Evolutionary conservation across 1,140 invertebrate species (phyloP).

Genomic region (Drosophila carrolli): DNA sequence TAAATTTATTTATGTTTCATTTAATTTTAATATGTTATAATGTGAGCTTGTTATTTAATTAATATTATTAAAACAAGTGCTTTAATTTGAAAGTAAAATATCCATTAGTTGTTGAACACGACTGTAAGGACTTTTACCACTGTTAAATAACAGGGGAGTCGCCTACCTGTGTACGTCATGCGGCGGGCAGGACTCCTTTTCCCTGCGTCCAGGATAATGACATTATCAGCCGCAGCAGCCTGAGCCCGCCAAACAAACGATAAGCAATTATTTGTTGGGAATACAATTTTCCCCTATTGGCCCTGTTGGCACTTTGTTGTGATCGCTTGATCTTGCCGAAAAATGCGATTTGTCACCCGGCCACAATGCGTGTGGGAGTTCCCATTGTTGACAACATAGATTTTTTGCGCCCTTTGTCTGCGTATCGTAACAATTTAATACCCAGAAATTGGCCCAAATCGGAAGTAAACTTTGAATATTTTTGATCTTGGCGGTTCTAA

Average conservation of each 20-base stretch:
- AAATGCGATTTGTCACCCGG: constrained; percentile 63
- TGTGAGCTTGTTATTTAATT: too few species aligned
- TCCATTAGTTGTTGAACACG: too few species aligned
- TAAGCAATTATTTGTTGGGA: constrained; percentile 77
- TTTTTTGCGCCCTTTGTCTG: constrained; percentile 31
- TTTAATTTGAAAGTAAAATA: too few species aligned
- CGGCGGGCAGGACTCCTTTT: constrained; percentile 29
- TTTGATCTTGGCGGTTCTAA: constrained; percentile 6
- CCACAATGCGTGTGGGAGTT: constrained; percentile 75
- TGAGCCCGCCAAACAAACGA: constrained; percentile 59
- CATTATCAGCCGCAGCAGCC: constrained; percentile 75
- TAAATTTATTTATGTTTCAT: too few species aligned
- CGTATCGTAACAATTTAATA: constrained; percentile 68
- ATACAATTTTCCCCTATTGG: constrained; percentile 38
- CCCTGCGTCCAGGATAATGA: constrained; percentile 53
- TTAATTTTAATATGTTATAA: too few species aligned
- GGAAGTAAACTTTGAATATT: constrained; percentile 55
- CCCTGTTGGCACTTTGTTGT: constrained; percentile 58
- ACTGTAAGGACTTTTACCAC: constrained; percentile 24
- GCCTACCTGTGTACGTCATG: constrained; percentile 61
- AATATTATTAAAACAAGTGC: too few species aligned
- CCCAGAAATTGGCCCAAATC: constrained; percentile 56
- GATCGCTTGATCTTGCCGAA: constrained; percentile 68
- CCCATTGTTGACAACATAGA: constrained; percentile 57
- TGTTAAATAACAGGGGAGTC: constrained; percentile 29